Evolutionary conservation across 2,113 vertebrate species (phyloP).

Genomic region (Coregonus clupeaformis): DNA sequence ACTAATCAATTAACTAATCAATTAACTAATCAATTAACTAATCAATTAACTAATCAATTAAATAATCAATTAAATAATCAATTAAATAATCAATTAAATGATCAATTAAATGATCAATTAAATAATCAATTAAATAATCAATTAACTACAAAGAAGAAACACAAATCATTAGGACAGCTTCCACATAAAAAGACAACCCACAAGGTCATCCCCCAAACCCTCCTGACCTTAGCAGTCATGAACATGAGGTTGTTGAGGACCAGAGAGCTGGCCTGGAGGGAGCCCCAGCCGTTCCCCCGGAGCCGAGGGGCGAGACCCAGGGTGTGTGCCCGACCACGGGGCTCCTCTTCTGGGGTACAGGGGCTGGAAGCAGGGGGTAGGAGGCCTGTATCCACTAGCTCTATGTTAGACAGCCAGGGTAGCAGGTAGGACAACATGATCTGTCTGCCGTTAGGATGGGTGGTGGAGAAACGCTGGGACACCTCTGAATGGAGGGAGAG

Average conservation of each 20-base stretch:
- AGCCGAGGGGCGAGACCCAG: constrained; percentile 75
- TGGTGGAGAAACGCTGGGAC: constrained; percentile 94
- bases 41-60: too few species aligned
- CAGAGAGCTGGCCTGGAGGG: constrained; percentile 91
- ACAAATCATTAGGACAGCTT: too few species aligned
- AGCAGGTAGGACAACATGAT: constrained; percentile 97
- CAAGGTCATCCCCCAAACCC: neutral
- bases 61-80: too few species aligned
- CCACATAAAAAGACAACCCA: neutral
- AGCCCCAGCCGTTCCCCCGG: constrained; percentile 96
- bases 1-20: too few species aligned
- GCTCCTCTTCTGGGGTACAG: constrained; percentile 89
- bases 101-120: too few species aligned
- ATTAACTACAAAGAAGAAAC: too few species aligned
- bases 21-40: too few species aligned
- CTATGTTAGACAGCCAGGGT: constrained; percentile 96
- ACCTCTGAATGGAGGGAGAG: constrained; percentile 77
- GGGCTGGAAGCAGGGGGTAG: constrained; percentile 91
- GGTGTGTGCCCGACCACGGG: constrained; percentile 77
- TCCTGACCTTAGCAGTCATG: constrained; percentile 94
- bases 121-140: too few species aligned
- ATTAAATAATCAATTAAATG: too few species aligned
- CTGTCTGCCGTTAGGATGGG: constrained; percentile 93
- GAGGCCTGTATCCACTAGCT: constrained; percentile 93
- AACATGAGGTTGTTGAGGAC: constrained; percentile 99